Percentiles rank a stretch among this genome's conserved stretches.
Conservation (phyloP, 2,113 vertebrate species). For the Dinomys branickii region DNA sequence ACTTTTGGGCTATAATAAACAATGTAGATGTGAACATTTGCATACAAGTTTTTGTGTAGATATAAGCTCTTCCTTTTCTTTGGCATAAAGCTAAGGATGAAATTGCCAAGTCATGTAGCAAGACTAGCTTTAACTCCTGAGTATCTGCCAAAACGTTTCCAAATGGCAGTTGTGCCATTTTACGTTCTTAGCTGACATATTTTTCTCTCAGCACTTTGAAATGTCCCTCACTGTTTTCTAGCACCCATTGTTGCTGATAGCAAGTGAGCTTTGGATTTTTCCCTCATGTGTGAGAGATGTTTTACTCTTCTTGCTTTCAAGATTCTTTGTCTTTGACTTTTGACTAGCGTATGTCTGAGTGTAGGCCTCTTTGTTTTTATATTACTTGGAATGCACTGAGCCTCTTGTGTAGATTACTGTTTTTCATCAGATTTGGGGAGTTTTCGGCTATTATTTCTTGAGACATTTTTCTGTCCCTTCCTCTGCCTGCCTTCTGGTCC, state of each 20-base stretch:
- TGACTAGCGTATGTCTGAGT: not conserved
- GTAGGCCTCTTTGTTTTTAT: not conserved
- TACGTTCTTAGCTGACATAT: not conserved
- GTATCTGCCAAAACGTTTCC: not conserved
- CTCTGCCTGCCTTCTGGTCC: not conserved
- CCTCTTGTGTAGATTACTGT: not conserved
- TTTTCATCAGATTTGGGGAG: not conserved
- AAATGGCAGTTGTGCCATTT: not conserved
- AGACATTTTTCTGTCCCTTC: not conserved
- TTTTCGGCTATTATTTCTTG: not conserved
- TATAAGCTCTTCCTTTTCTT: not conserved
- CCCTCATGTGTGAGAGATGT: not conserved
- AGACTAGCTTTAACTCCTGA: not conserved
- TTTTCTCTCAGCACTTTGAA: not conserved
- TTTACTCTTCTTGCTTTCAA: not conserved
- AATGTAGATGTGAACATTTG: not conserved
- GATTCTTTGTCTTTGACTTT: not conserved
- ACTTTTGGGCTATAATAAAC: not conserved
- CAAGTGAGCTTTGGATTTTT: not conserved
- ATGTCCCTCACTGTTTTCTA: not conserved
- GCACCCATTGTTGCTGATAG: not conserved
- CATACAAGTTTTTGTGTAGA: not conserved
- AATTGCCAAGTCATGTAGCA: not conserved
- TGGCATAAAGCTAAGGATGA: not conserved
- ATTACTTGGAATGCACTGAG: not conserved